A percentile compares a stretch with the other conserved stretches of the same genome.
These are phyloP conservation scores for Phyllotreta cruciferae DNA, from an alignment of 2,888 invertebrate genomes.

Conservation along the genomic window DNA sequence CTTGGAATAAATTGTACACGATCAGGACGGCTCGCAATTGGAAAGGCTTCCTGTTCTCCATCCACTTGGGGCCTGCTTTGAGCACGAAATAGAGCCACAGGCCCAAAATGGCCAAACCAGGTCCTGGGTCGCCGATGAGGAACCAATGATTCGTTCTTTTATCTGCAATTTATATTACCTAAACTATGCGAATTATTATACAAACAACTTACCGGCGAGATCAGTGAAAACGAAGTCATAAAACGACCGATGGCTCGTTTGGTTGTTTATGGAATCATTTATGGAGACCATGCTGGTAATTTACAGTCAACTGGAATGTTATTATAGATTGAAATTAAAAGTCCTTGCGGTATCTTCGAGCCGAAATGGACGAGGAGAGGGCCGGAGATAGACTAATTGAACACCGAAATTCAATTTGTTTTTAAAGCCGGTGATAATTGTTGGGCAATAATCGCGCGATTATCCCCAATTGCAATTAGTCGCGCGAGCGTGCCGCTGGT, in stretches of 20 bases:
- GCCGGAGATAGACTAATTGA: too few relatives aligned
- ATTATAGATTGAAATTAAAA: too few relatives aligned
- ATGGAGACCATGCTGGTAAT: too few relatives aligned
- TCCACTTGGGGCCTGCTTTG: constrained; percentile 83
- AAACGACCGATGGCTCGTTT: background rate
- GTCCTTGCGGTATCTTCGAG: too few relatives aligned
- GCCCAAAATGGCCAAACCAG: constrained; percentile 67
- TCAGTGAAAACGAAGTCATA: constrained; percentile 22
- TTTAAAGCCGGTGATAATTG: too few relatives aligned
- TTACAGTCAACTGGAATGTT: background rate
- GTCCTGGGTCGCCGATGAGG: constrained; percentile 74
- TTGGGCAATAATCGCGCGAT: too few relatives aligned
- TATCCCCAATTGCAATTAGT: too few relatives aligned
- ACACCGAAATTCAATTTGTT: too few relatives aligned
- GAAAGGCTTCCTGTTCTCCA: constrained; percentile 86
- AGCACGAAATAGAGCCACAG: constrained; percentile 76
- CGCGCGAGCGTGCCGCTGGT: too few relatives aligned
- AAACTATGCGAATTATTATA: background rate
- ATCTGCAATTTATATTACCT: constrained; percentile 64
- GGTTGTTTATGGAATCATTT: too few relatives aligned
- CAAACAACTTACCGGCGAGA: constrained; percentile 7
- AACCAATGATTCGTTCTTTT: constrained; percentile 73
- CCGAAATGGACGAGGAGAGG: too few relatives aligned
- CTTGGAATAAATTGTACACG: constrained; percentile 89
- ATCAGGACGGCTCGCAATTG: constrained; percentile 80